Percentiles rank a stretch among this genome's conserved stretches.
Conservation (phyloP, 1,140 invertebrate genomes). For the Drosophila kepulauana region DNA sequence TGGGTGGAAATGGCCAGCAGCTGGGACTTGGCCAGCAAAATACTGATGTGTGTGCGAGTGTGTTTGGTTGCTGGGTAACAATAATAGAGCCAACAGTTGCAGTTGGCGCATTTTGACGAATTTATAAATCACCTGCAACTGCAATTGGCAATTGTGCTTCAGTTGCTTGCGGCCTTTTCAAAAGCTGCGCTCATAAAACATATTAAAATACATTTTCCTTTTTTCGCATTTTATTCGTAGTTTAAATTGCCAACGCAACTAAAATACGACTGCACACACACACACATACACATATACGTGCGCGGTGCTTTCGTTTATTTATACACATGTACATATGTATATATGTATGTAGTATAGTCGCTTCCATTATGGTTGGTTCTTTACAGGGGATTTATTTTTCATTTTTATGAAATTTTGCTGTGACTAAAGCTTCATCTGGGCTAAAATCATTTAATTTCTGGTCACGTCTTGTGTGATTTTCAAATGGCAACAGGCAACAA, state of each 20-base stretch:
- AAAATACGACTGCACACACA: background rate
- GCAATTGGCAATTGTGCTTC: conserved; percentile 49
- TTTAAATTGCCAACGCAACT: conserved; percentile 16
- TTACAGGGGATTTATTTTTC: conserved; percentile 73
- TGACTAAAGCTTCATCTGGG: conserved; percentile 63
- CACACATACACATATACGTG: background rate
- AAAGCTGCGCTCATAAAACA: conserved; percentile 56
- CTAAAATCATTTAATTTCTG: conserved; percentile 72
- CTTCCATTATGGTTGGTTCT: conserved; percentile 37
- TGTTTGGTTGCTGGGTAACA: conserved; percentile 9
- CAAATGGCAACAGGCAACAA: conserved; percentile 59
- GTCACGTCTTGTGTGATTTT: conserved; percentile 78
- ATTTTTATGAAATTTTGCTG: conserved; percentile 72
- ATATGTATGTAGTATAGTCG: conserved; percentile 29
- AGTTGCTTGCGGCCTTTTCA: conserved; percentile 33
- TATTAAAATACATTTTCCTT: conserved; percentile 68
- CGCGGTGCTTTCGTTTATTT: conserved; percentile 38
- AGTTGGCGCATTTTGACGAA: conserved; percentile 65
- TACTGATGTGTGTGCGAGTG: background rate
- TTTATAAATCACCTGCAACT: conserved; percentile 68
- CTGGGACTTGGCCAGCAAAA: conserved; percentile 5
- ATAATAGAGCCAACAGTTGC: conserved; percentile 37
- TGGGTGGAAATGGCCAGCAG: conserved; percentile 1
- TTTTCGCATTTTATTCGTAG: conserved; percentile 5
- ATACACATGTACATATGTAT: conserved; percentile 31